Evolutionary conservation across 2,797 vertebrate genomes (phyloP).

Genomic region (Sebastes trivittatus): DNA sequence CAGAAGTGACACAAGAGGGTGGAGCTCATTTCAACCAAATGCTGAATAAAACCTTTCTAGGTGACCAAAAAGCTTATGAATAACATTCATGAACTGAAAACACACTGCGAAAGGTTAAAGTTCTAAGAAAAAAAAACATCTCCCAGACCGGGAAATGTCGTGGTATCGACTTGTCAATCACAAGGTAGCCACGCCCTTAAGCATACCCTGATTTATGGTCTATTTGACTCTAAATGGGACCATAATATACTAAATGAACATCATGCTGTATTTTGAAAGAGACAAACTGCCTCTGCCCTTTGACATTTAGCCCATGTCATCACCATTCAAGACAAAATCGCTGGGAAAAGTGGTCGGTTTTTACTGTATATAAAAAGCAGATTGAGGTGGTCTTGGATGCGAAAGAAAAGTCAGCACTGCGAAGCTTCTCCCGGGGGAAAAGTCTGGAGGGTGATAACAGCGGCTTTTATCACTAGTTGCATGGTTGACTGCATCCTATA

Average conservation of each 20-base stretch:
- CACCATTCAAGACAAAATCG: slow-evolving; percentile 9
- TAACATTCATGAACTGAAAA: too few species aligned
- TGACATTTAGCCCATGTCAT: slow-evolving; percentile 12
- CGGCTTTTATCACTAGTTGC: slow-evolving; percentile 77
- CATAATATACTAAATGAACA: too few species aligned
- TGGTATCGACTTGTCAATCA: accelerated
- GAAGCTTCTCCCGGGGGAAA: slow-evolving; percentile 54
- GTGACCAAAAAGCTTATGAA: too few species aligned
- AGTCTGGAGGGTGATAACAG: slow-evolving; percentile 71
- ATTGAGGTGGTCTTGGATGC: slow-evolving; percentile 19
- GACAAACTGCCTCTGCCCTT: background rate
- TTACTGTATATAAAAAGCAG: slow-evolving; percentile 19
- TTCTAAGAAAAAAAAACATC: too few species aligned
- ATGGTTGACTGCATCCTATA: slow-evolving; percentile 75
- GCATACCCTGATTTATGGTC: too few species aligned
- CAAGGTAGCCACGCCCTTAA: too few species aligned
- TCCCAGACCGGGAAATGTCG: accelerated
- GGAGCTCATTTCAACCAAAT: too few species aligned
- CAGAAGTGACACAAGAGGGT: too few species aligned
- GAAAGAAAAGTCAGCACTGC: slow-evolving; percentile 28
- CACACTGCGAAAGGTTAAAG: too few species aligned
- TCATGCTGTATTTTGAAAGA: background rate
- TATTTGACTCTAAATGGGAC: too few species aligned
- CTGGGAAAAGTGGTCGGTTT: background rate
- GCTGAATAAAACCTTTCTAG: too few species aligned